phyloP scores from a whole-genome alignment of 1,140 invertebrate species.

The Olivierus martensii region DNA sequence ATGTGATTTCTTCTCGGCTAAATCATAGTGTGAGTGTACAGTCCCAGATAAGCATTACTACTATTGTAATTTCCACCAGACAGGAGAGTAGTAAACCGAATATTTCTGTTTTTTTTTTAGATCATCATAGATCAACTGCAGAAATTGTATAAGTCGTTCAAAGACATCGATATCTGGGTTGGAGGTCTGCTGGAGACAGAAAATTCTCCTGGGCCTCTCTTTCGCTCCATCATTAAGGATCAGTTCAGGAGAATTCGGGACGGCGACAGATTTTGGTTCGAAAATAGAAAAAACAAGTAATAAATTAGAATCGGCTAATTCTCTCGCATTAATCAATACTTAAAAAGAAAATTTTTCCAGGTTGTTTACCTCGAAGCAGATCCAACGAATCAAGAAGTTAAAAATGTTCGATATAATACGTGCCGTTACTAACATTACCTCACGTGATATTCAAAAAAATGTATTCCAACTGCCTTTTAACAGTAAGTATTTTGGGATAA shows the following conservation, averaged over 20 bases:
- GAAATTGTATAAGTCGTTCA: slow-evolving; percentile 34
- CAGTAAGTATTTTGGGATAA: too few relatives aligned
- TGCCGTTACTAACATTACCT: slow-evolving; percentile 37
- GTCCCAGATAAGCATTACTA: too few relatives aligned
- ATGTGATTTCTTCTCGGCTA: slow-evolving; percentile 18
- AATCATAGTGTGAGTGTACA: too few relatives aligned
- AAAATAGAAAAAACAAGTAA: slow-evolving; percentile 38
- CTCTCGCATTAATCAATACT: neutral
- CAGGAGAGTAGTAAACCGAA: too few relatives aligned
- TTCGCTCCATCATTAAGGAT: slow-evolving; percentile 38
- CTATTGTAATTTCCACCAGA: too few relatives aligned
- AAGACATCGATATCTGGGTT: slow-evolving; percentile 48
- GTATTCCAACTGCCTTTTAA: slow-evolving; percentile 34
- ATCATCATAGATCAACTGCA: slow-evolving; percentile 5
- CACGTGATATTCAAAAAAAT: slow-evolving; percentile 40
- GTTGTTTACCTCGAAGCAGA: slow-evolving; percentile 41
- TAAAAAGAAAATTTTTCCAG: slow-evolving; percentile 24
- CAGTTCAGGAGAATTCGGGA: slow-evolving; percentile 41
- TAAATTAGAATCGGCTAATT: neutral
- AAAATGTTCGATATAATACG: slow-evolving; percentile 41
- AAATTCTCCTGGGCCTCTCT: slow-evolving; percentile 41
- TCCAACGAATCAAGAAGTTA: slow-evolving; percentile 36
- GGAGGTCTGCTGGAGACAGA: slow-evolving; percentile 52
- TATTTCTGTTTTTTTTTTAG: too few relatives aligned
- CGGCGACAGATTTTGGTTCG: slow-evolving; percentile 45